Percentiles rank a stretch among this genome's conserved stretches.
Conservation (phyloP, 2,797 vertebrate genomes). For the Acanthiza pusilla region DNA sequence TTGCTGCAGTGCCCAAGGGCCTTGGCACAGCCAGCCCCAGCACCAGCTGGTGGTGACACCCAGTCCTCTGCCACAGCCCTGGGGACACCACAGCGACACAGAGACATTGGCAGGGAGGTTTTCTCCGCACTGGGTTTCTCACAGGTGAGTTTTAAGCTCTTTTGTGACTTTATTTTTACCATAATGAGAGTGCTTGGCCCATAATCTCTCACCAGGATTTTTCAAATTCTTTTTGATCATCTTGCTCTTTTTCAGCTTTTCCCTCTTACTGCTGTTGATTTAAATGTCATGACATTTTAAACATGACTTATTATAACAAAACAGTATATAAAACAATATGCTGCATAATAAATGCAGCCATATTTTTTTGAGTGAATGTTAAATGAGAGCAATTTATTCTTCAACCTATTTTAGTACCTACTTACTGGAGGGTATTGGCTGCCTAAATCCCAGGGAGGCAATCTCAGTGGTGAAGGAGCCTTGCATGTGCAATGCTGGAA, state of each 20-base stretch:
- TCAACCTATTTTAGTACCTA: conserved; percentile 48
- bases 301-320: conserved; percentile 69
- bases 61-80: neutral
- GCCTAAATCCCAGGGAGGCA: conserved; percentile 18
- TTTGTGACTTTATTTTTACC: neutral
- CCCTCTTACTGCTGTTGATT: conserved; percentile 62
- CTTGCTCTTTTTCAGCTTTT: conserved; percentile 50
- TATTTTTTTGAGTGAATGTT: conserved; percentile 60
- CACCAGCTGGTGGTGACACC: neutral
- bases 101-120: neutral
- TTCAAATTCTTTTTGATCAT: conserved; percentile 45
- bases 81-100: neutral
- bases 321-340: conserved; percentile 64
- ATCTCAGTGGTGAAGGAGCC: neutral
- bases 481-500: neutral
- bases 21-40: neutral
- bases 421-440: conserved; percentile 19
- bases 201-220: conserved; percentile 3
- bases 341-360: conserved; percentile 46
- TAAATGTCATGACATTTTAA: conserved; percentile 73
- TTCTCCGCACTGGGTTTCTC: neutral
- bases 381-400: conserved; percentile 60
- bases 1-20: neutral
- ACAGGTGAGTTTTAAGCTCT: neutral
- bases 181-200: neutral